Evolutionary conservation across 2,888 invertebrate genomes (phyloP), one percentile per base, ranked within the genome.

Genomic region (Phyllotreta cruciferae): DNA sequence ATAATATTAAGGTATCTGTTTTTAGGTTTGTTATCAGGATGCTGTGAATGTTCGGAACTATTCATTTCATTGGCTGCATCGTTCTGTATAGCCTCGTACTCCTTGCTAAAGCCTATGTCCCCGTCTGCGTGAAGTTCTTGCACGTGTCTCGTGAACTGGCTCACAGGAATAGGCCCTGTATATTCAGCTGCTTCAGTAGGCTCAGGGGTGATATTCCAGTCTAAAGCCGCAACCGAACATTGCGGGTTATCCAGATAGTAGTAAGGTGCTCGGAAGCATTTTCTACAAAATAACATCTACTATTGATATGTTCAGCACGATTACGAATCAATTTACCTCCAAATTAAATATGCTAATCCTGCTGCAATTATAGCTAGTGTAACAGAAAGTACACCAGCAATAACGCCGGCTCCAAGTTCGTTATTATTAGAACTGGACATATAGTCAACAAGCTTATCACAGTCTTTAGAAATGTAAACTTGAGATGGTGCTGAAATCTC

Each of bases 1-100:
- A 96, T 92, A 67, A 98, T 97, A 79, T 98, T 98, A 60, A 96
- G 86, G 83, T 98, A 98, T 77, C 97, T 88, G 82, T 98, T 98
- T 82, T 98, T 98, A 73, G 89, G 85, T 78, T 94, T 90, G 82
- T 98, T 98, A 76, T 96, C 96, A 0, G 93, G 91, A 73, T 92
- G 89, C 77, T 94, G 92, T 11, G 94, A 95, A 82, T 92, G 44
- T 75, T 94, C 93, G 36, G 93, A 92, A 24, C 92, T 87, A 79
- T 90, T 88, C 47, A 90, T 90, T 54, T 91, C 86, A 39, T 88
- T 88, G 6, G 89, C 88, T 3, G 90, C 89, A 71, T 90, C 90
- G 49, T 90, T 86, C 74, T 94, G 93, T 68, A 94, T 93, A 11
- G 93, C 89, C 79, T 96, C 96, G 81, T 96, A 98, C 81, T 97